Evolutionary conservation across 2,113 vertebrate species (phyloP).

Genomic region (Hippopotamus amphibius): DNA sequence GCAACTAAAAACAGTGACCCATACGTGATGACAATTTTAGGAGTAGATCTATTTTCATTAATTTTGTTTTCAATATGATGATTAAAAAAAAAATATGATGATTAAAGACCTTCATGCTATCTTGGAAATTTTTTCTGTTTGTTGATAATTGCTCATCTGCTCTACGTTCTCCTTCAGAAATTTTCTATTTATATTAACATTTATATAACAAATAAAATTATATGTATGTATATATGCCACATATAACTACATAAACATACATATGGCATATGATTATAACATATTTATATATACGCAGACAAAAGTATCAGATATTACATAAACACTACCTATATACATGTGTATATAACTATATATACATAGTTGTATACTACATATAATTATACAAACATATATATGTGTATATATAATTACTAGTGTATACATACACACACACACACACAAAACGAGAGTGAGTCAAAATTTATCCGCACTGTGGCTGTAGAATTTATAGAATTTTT

Average conservation of each 20-base stretch:
- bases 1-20: not conserved
- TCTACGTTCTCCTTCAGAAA: not conserved
- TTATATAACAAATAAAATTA: not conserved
- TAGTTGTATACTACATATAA: not conserved
- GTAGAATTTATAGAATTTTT: no score
- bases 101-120: not conserved
- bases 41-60: not conserved
- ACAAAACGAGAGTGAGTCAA: no score
- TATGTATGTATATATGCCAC: not conserved
- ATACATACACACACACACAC: no score
- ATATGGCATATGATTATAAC: not conserved
- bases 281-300: not conserved
- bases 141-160: not conserved
- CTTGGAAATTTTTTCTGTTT: not conserved
- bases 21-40: not conserved
- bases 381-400: not conserved
- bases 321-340: not conserved
- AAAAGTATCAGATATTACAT: not conserved
- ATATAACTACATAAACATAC: not conserved
- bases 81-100: not conserved
- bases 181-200: not conserved
- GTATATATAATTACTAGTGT: not conserved
- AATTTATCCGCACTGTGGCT: no score
- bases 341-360: not conserved
- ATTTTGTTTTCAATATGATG: conserved; percentile 11